Base-by-base conservation (phyloP, 2,888 invertebrate species). In the Bugula neritina region DNA sequence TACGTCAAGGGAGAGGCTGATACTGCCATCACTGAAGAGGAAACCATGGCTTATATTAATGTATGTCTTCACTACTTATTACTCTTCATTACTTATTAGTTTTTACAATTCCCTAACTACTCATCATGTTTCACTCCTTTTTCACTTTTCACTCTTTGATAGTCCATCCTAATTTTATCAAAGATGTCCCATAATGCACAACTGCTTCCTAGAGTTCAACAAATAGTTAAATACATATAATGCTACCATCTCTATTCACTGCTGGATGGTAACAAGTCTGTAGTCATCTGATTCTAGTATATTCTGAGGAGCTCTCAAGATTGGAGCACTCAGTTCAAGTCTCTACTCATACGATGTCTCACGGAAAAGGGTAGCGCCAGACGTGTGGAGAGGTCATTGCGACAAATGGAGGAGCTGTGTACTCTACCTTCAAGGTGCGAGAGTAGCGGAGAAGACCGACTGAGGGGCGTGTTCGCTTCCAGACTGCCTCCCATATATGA, bases 311-410 rank as follows among this genome's bases (percentile, higher is more conserved):
- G 17, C 43, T 17, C 43, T 43, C 58, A 58, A 71, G 89, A 90
- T 52, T 93, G 96, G 90, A 85, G 90, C 55, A 87, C 94, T 0
- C 89, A 92, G 71, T 88, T 90, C 54, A 88, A 90, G 0, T 89
- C 92, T 0, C 84, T 98, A 27, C 85, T 91, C 0, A 85, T 90
- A 21, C 88, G 96, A 71, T 92, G 92, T 76, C 87, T 88, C 73
- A 83, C 93, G 71, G 95, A 98, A 83, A 88, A 89, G 0, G 87
- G 87, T 69, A 90, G 91, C 78, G 89, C 90, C 72, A 88, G 96
- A 72, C 91, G 92, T 0, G 90, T 95, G 21, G 95, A 96, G 81
- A 87, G 97, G 54, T 90, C 94, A 29, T 89, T 96, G 88, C 87
- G 89, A 80, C 96, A 96, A 84, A 88, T 91, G 75, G 92, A 94